Evolutionary conservation across 1,140 invertebrate species (phyloP), one percentile per base, ranked within the genome.

Genomic region (Bombus sylvicola): DNA sequence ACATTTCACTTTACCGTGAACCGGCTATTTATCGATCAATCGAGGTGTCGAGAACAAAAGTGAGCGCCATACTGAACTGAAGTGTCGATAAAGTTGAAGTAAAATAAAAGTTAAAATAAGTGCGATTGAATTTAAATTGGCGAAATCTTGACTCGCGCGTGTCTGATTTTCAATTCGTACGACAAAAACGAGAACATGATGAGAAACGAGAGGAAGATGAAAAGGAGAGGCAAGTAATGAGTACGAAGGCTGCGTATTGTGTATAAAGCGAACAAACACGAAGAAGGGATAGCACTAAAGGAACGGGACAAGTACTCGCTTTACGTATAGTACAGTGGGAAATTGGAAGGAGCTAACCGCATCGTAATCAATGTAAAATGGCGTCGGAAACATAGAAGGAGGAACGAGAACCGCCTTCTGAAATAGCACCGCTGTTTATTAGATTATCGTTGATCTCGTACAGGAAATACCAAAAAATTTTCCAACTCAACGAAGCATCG

Each of bases 331-430:
- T 68, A 75, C 66, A 73, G 86, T 85, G 80, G 86, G 85, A 91
- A 90, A 88, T 78, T 92, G 90, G 92, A 93, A 94, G 92, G 91
- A 94, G 92, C 47, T 53, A 53, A 53, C 92, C 93, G 94, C 93
- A 94, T 92, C 90, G 92, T 94, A 95, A 94, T 95, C 94, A 94
- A 95, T 92, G 92, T 93, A 93, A 95, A 95, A 94, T 94, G 94
- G 93, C 94, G 94, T 85, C 93, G 88, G 86, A 83, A 92, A 93
- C 91, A 91, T 89, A 90, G 91, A 91, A 90, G 92, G 85, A 37
- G 47, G 47, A 53, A 53, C 47, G 47, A 53, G 47, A 53, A 53
- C 47, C 47, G 18, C 47, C 47, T 53, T 22, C 47, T 53, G 18
- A 53, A 53, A 53, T 22, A 53, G 18, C 18, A 8, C 6, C 47